phyloP scores from a whole-genome alignment of 2,797 vertebrate species.

The Poecilia wingei region DNA sequence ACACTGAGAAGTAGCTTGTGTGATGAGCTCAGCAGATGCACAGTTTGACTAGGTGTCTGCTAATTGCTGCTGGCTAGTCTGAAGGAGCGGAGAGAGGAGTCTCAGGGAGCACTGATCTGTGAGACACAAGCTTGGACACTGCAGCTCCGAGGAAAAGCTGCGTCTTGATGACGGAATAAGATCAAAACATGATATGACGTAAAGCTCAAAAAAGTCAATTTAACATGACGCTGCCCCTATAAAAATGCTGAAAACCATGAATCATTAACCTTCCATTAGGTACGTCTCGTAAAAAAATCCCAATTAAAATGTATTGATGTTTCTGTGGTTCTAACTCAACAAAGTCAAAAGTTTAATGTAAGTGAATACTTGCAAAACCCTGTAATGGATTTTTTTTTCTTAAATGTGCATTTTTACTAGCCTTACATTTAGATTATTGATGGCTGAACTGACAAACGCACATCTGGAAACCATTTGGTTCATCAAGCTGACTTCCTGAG shows the following conservation, averaged over 20 bases:
- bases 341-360: not conserved
- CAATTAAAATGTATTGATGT: not conserved
- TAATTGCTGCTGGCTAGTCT: too few species aligned
- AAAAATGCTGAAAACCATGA: not conserved
- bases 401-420: not conserved
- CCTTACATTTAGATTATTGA: slow-evolving; percentile 37
- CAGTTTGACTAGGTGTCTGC: too few species aligned
- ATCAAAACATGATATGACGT: too few species aligned
- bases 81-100: too few species aligned
- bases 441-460: slow-evolving; percentile 40
- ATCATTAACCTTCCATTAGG: not conserved
- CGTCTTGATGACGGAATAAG: too few species aligned
- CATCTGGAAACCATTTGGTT: slow-evolving; percentile 66
- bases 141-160: too few species aligned
- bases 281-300: not conserved
- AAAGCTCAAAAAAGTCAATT: too few species aligned
- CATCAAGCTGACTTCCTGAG: slow-evolving; percentile 20
- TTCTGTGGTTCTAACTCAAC: not conserved
- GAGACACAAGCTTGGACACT: too few species aligned
- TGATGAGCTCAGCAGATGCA: too few species aligned
- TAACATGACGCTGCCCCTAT: too few species aligned
- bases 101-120: too few species aligned
- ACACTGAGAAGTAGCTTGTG: too few species aligned
- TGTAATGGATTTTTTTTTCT: not conserved
- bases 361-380: not conserved